Base-by-base conservation (phyloP, 1,140 invertebrate genomes). In the Drosophila baimaii region DNA sequence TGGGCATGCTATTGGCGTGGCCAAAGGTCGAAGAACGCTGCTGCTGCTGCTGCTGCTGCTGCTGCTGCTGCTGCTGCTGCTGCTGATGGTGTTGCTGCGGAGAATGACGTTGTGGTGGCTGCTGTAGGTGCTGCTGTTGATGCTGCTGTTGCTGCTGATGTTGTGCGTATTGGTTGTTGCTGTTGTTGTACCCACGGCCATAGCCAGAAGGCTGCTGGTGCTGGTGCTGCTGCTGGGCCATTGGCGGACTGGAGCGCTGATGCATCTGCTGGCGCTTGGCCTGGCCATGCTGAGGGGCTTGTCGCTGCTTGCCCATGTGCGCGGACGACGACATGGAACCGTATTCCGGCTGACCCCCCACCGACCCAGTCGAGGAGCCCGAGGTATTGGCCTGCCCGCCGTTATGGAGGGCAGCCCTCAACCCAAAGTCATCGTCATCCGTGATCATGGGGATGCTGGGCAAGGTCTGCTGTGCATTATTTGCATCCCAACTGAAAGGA, bases 401-500 rank as follows among this genome's bases (percentile, higher is more conserved):
- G 64, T 76, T 89, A n/a, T 89, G 85, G 44, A 88, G n/a, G 19
- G 81, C 84, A 8, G 86, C 82, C 7, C 73, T 72, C 31, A 91
- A 21, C 9, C 88, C 84, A 76, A 91, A 90, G 27, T 93, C 93
- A 77, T 96, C 95, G 79, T 96, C 95, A 27, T 95, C 92, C 44
- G 95, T 94, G 70, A 96, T 96, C 94, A 96, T 95, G 8, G 96
- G 96, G 54, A 97, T 93, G 81, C 96, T 96, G 57, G 95, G 95
- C 47, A 95, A 92, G 4, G 95, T 94, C 92, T 94, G 93, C 92
- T 94, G 92, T 54, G 93, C 91, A 90, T 94, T 92, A 74, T 94
- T 92, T 63, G 90, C 92, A 79, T 94, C 92, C 93, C 93, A 95
- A 76, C 95, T 95, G 77, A 31, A 91, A 85, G 52, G 65, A 39